Evolutionary conservation across 1,140 invertebrate species (phyloP).

Genomic region (Euwallacea fornicatus): DNA sequence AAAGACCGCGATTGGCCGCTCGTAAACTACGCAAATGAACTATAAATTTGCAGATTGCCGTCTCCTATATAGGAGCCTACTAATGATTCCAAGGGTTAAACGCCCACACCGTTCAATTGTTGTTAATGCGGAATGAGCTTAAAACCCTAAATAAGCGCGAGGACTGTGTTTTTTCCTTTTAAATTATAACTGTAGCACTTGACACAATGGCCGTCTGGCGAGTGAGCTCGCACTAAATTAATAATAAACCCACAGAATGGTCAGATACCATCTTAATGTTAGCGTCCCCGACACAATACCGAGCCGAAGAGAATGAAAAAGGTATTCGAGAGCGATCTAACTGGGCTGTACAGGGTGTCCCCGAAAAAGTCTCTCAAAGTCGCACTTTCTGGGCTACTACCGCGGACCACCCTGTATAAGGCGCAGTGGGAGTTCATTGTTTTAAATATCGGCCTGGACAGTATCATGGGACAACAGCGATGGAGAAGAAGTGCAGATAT

Average conservation of each 20-base stretch:
- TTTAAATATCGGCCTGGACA: conserved; percentile 25
- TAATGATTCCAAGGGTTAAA: conserved; percentile 29
- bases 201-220: conserved; percentile 30
- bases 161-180: not conserved
- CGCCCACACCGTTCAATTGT: conserved; percentile 16
- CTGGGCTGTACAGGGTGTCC: not conserved
- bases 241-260: conserved; percentile 31
- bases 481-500: not conserved
- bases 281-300: conserved; percentile 29
- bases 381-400: not conserved
- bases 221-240: conserved; percentile 31
- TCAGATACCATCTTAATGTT: conserved; percentile 29
- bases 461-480: not conserved
- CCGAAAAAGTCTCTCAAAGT: not conserved
- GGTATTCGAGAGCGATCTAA: not conserved
- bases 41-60: conserved; percentile 35
- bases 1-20: conserved; percentile 22
- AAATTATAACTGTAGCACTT: conserved; percentile 29
- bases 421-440: conserved; percentile 29
- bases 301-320: conserved; percentile 26
- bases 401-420: conserved; percentile 10
- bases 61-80: conserved; percentile 32
- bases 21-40: conserved; percentile 36
- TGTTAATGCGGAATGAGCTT: not conserved
- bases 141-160: no score